Conservation (phyloP, 2,888 invertebrate species). For the Cantharis rufa region DNA sequence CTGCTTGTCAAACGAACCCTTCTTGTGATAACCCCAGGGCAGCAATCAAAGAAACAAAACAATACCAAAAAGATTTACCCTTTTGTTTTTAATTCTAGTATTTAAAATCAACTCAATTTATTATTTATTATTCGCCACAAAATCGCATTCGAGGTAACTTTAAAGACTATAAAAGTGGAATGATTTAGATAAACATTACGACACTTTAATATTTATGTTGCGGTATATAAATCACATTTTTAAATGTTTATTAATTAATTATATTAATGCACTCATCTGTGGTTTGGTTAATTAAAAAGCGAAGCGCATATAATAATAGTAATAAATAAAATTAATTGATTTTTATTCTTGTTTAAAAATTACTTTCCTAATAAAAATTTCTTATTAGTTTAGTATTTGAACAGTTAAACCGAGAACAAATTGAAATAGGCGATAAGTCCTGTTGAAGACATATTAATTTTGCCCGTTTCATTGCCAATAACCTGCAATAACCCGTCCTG, state of each 20-base stretch:
- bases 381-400: neutral
- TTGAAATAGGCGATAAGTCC: constrained; percentile 14
- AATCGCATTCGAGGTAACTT: constrained; percentile 1
- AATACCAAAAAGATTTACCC: constrained; percentile 25
- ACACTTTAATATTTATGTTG: neutral
- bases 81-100: constrained; percentile 10
- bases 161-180: neutral
- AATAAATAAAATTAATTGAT: neutral
- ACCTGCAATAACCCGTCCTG: constrained; percentile 44
- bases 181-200: constrained; percentile 2
- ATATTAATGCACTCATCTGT: neutral
- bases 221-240: neutral
- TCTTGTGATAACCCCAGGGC: constrained; percentile 28
- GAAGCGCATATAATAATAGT: neutral
- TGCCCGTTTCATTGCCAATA: constrained; percentile 45
- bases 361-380: neutral
- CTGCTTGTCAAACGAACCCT: constrained; percentile 30
- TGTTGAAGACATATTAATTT: constrained; percentile 29
- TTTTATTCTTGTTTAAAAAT: neutral
- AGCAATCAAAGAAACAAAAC: constrained; percentile 27
- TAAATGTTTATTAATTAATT: neutral
- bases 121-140: constrained; percentile 1
- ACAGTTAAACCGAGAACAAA: constrained; percentile 13
- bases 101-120: constrained; percentile 1
- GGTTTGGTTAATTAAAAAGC: neutral